Percentiles rank a stretch among this genome's conserved stretches.
Evolutionary conservation across 2,797 vertebrate species (phyloP).

Genomic region (Hoplostethus mediterraneus): DNA sequence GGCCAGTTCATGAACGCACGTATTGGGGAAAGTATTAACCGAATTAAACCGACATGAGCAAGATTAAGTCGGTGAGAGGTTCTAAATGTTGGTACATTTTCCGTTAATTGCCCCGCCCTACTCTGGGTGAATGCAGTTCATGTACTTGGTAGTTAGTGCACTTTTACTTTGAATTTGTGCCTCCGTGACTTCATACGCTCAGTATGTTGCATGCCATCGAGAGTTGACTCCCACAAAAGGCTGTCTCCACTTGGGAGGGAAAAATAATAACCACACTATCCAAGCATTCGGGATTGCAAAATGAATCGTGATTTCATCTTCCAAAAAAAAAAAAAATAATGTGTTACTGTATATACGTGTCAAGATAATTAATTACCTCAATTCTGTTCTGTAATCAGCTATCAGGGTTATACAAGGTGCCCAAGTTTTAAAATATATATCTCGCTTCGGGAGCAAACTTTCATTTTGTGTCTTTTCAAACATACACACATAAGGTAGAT

Average conservation of each 20-base stretch:
- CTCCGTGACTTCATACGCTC: neutral
- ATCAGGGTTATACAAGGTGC: neutral
- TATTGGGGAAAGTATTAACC: too few species aligned
- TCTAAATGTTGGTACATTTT: too few species aligned
- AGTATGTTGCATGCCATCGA: too few species aligned
- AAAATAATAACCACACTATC: too few species aligned
- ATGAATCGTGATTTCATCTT: slow-evolving; percentile 27
- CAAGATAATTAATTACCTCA: slow-evolving; percentile 50
- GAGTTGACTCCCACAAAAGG: too few species aligned
- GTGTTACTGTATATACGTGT: neutral
- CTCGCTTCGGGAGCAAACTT: slow-evolving; percentile 9
- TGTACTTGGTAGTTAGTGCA: slow-evolving; percentile 28
- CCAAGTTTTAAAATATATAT: slow-evolving; percentile 28
- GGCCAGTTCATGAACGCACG: too few species aligned
- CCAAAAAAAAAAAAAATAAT: neutral
- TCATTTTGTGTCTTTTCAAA: neutral
- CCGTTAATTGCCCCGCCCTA: too few species aligned
- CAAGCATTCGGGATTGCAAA: neutral
- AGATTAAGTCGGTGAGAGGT: too few species aligned
- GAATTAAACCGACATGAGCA: too few species aligned
- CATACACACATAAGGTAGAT: neutral
- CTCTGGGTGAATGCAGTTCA: slow-evolving; percentile 26
- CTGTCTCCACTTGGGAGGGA: too few species aligned
- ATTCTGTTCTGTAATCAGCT: neutral
- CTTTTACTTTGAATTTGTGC: slow-evolving; percentile 63